phyloP scores from a whole-genome alignment of 2,888 invertebrate genomes.

The Metopia argyrocephala region DNA sequence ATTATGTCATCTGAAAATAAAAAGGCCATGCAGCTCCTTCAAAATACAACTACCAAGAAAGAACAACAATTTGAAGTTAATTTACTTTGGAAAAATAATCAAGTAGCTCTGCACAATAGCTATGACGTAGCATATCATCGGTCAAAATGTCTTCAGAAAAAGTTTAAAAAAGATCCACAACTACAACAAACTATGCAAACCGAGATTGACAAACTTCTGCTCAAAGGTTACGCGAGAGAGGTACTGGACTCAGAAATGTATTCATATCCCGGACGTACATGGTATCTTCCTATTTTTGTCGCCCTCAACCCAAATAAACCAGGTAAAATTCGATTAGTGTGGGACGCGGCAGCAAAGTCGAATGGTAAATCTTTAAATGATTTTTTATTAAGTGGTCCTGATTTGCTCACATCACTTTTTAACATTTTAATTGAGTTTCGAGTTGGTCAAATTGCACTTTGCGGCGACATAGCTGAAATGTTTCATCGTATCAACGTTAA shows the following conservation, averaged over 20 bases:
- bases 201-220: conserved; percentile 49
- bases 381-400: conserved; percentile 22
- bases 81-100: conserved; percentile 46
- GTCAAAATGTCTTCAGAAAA: conserved; percentile 54
- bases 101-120: conserved; percentile 38
- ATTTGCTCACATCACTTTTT: background rate
- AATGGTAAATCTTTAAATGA: conserved; percentile 21
- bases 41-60: conserved; percentile 28
- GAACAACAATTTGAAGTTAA: conserved; percentile 35
- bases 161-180: conserved; percentile 40
- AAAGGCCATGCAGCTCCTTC: conserved; percentile 48
- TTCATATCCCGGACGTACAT: conserved; percentile 17
- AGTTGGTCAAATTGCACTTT: conserved; percentile 5
- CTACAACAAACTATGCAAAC: conserved; percentile 47
- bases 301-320: conserved; percentile 26
- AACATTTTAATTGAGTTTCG: no score
- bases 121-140: conserved; percentile 42
- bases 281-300: conserved; percentile 35
- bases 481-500: conserved; percentile 39
- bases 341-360: conserved; percentile 34
- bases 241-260: conserved; percentile 10
- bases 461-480: conserved; percentile 43
- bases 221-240: conserved; percentile 19
- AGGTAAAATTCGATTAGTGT: conserved; percentile 25
- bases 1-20: conserved; percentile 53